A percentile compares a stretch with the other conserved stretches of the same genome.
phyloP scores from a whole-genome alignment of 2,797 vertebrate genomes.

The Champsocephalus gunnari region DNA sequence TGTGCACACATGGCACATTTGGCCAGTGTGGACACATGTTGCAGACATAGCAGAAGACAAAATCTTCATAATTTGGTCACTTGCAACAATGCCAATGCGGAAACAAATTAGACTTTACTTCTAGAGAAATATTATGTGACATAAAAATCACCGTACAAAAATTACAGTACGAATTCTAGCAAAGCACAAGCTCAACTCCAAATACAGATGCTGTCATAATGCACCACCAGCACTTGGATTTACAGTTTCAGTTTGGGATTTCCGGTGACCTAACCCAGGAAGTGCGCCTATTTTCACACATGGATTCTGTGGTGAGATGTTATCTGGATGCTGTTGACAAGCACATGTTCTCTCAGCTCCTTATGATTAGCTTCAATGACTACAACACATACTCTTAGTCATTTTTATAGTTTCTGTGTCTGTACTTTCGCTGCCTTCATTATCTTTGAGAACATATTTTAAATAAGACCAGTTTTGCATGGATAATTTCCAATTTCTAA shows the following conservation, averaged over 20 bases:
- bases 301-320: constrained; percentile 13
- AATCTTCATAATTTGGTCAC: too few species aligned
- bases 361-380: constrained; percentile 26
- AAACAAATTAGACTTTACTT: neutral
- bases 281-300: constrained; percentile 8
- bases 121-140: neutral
- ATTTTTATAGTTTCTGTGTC: constrained; percentile 5
- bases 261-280: neutral
- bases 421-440: constrained; percentile 2
- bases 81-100: neutral
- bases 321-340: constrained; percentile 24
- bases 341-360: constrained; percentile 1
- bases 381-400: constrained; percentile 16
- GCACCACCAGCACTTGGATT: constrained; percentile 6
- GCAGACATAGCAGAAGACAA: too few species aligned
- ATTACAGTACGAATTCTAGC: too few species aligned
- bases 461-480: neutral
- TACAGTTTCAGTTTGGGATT: neutral
- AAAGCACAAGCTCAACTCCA: neutral
- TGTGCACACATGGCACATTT: too few species aligned
- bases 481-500: neutral
- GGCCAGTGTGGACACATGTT: too few species aligned
- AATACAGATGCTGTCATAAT: constrained; percentile 6
- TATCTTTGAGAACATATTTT: neutral
- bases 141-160: neutral